Evolutionary conservation across 2,797 vertebrate species (phyloP), one percentile per base, ranked within the genome.

Genomic region (Lepilemur septentrionalis): DNA sequence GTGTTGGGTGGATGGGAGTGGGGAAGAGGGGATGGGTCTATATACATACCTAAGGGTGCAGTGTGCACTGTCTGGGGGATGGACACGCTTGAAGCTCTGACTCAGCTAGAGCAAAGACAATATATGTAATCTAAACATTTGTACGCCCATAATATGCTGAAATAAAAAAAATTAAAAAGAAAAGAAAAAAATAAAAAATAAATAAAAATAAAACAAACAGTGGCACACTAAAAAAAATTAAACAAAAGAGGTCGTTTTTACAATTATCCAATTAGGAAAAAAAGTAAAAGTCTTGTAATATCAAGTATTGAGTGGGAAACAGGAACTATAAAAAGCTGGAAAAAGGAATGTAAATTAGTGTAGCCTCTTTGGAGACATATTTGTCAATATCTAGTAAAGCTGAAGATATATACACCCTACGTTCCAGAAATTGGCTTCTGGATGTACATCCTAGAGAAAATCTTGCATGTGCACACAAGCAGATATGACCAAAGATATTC

Each of bases 221-320:
- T 57, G 55, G 22, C 55, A 57, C 55, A 57, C 22, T 57, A 23
- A 25, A 57, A 52, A 55, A 57, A 57, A 57, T 10, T 57, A 81
- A 93, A 88, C 73, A 87, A 87, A 92, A 73, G 65, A 80, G 35
- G 61, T 41, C 63, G 89, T 55, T 94, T 96, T 93, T 90, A 82
- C 2, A 84, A 11, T 41, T 67, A 72, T 63, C 57, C 13, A 63
- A 46, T 83, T 80, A 95, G 41, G 65, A 67, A 91, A 84, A 55
- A 70, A 30, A 18, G n/a, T 76, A 9, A 28, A 97, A 82, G 75
- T 94, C 73, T 93, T 41, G 0, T 78, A 88, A 61, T 55, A 87
- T 59, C 59, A 78, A 88, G 17, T 4, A 38, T 2, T 67, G 48
- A 81, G 57, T 35, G 87, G 48, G 65, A 92, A 95, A 48, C 10